Conservation (phyloP, 2,113 vertebrate genomes). For the Fregata magnificens region DNA sequence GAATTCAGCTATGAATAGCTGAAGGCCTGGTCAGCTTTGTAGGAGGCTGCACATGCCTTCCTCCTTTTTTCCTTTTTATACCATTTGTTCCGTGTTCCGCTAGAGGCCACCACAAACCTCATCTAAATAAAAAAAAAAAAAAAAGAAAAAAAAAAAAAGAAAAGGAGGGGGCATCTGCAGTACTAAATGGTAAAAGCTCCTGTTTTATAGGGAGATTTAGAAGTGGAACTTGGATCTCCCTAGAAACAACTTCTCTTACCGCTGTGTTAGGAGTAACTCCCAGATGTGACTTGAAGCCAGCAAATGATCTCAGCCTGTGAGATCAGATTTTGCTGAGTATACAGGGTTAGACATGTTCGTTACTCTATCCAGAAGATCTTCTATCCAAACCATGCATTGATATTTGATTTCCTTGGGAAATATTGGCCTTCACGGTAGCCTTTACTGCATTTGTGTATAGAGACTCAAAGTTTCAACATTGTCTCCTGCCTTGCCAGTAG, state of each 20-base stretch:
- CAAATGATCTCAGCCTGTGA: conserved; percentile 45
- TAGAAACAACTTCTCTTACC: not conserved
- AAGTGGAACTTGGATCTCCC: not conserved
- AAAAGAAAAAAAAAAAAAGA: not conserved
- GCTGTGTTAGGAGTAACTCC: not conserved
- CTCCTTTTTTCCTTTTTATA: not conserved
- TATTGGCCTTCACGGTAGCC: not conserved
- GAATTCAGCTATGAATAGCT: not conserved
- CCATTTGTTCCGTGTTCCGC: not conserved
- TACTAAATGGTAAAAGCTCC: not conserved
- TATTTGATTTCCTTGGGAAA: conserved; percentile 8
- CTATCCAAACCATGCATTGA: not conserved
- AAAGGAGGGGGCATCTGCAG: conserved; percentile 14
- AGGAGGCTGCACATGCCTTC: not conserved
- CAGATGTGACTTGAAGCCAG: conserved; percentile 13
- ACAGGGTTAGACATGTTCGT: not conserved
- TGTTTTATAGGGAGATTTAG: not conserved
- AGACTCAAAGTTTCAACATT: not conserved
- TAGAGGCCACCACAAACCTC: conserved; percentile 24
- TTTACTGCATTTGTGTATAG: not conserved
- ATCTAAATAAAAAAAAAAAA: not conserved
- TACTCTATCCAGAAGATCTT: conserved; percentile 4
- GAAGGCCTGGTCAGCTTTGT: not conserved
- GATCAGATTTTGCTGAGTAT: conserved; percentile 57
- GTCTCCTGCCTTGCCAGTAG: not conserved